Conservation (phyloP, 2,797 vertebrate species). For the Alectoris magna region DNA sequence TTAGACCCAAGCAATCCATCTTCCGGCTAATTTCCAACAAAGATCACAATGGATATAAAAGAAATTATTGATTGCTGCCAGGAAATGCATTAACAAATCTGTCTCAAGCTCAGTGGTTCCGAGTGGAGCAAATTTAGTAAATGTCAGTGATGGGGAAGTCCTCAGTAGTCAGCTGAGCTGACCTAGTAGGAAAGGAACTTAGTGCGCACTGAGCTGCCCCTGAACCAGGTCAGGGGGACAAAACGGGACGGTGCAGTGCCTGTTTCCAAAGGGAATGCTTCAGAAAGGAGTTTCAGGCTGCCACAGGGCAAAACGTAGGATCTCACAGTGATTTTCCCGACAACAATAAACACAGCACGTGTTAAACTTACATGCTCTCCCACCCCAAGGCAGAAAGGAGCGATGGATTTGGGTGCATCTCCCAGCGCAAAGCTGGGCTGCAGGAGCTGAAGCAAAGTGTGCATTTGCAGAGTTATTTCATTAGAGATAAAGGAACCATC, state of each 20-base stretch:
- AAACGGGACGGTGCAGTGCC: not conserved
- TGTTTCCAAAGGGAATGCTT: not conserved
- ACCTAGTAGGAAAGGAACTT: not conserved
- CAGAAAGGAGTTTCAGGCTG: not conserved
- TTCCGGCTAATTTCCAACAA: conserved; percentile 44
- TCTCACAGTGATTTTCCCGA: not conserved
- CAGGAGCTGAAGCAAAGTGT: not conserved
- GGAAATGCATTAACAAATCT: conserved; percentile 57
- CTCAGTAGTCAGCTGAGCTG: conserved; percentile 12
- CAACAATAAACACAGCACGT: not conserved
- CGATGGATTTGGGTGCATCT: not conserved
- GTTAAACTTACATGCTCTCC: not conserved
- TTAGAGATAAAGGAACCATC: not conserved
- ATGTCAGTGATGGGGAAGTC: not conserved
- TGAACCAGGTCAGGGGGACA: not conserved
- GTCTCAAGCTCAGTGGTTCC: conserved; percentile 49
- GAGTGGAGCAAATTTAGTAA: conserved; percentile 40
- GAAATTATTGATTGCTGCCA: conserved; percentile 55
- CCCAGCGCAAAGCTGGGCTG: not conserved
- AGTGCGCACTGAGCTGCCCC: not conserved
- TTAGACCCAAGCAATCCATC: conserved; percentile 20
- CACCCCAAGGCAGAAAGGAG: not conserved
- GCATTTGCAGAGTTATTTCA: not conserved
- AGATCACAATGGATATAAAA: conserved; percentile 68
- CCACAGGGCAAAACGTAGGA: not conserved